These are phyloP conservation scores for Mus spretus DNA, from an alignment of 2,797 vertebrate species.

Conservation along the genomic window DNA sequence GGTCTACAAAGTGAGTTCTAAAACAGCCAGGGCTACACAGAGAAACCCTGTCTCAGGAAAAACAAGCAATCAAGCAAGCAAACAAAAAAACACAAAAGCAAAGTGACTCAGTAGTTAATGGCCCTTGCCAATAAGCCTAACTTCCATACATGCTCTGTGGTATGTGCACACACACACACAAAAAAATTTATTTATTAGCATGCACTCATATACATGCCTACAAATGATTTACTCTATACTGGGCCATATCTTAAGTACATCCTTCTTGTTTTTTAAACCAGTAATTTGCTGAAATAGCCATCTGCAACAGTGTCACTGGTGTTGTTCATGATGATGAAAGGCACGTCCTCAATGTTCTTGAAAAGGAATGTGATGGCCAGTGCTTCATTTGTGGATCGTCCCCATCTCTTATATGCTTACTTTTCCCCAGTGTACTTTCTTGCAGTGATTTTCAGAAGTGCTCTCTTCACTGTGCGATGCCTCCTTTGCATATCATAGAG, in stretches of 20 bases:
- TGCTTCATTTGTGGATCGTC: conserved; percentile 97
- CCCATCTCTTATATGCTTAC: conserved; percentile 91
- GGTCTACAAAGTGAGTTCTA: neutral
- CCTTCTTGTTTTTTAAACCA: neutral
- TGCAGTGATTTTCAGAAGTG: neutral
- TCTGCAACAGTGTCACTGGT: conserved; percentile 96
- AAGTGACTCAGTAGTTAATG: neutral
- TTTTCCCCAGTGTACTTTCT: conserved; percentile 91
- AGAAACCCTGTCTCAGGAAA: neutral
- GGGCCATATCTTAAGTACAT: neutral
- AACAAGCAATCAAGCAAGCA: neutral
- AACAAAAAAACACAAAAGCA: too few species aligned
- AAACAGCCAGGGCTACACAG: neutral
- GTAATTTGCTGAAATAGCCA: conserved; percentile 84
- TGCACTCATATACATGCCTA: neutral
- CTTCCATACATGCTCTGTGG: neutral
- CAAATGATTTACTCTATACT: neutral
- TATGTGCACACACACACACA: neutral
- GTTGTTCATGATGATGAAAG: conserved; percentile 96
- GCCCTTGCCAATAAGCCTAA: neutral
- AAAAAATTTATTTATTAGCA: neutral
- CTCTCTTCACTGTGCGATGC: conserved; percentile 88
- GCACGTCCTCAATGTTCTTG: conserved; percentile 97
- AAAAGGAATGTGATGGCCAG: conserved; percentile 96
- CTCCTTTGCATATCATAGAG: neutral